Evolutionary conservation across 2,888 invertebrate genomes (phyloP).

Genomic region (Drosophila vallismaia): DNA sequence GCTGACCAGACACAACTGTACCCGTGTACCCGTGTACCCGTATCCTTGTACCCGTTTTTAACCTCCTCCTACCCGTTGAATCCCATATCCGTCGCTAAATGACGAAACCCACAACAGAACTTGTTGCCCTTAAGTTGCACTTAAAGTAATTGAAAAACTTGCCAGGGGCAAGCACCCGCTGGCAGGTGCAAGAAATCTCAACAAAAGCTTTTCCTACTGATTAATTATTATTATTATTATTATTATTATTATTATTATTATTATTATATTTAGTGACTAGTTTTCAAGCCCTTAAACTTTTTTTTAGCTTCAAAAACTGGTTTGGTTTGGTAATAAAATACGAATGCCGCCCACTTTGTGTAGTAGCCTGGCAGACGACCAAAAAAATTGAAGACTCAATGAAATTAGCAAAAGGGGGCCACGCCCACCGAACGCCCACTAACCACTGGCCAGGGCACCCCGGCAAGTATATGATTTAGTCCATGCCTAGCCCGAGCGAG

Average conservation of each 20-base stretch:
- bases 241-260: constrained; percentile 35
- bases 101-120: constrained; percentile 18
- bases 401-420: constrained; percentile 68
- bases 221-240: constrained; percentile 25
- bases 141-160: constrained; percentile 73
- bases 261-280: neutral
- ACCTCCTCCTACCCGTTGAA: neutral
- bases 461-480: constrained; percentile 44
- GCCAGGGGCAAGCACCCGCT: constrained; percentile 1
- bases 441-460: constrained; percentile 35
- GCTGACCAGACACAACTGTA: constrained; percentile 44
- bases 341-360: constrained; percentile 57
- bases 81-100: neutral
- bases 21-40: no score
- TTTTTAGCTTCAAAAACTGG: no score
- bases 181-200: constrained; percentile 38
- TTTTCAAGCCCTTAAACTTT: neutral
- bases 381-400: constrained; percentile 58
- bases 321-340: constrained; percentile 28
- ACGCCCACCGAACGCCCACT: constrained; percentile 38
- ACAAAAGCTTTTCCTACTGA: constrained; percentile 20
- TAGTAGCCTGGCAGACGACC: constrained; percentile 59
- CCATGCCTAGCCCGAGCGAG: constrained; percentile 51
- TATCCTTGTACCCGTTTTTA: neutral
- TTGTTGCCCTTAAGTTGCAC: constrained; percentile 69